Evolutionary conservation across 2,888 invertebrate genomes (phyloP), one percentile per base, ranked within the genome.

Genomic region (Drosophila stalkeri): DNA sequence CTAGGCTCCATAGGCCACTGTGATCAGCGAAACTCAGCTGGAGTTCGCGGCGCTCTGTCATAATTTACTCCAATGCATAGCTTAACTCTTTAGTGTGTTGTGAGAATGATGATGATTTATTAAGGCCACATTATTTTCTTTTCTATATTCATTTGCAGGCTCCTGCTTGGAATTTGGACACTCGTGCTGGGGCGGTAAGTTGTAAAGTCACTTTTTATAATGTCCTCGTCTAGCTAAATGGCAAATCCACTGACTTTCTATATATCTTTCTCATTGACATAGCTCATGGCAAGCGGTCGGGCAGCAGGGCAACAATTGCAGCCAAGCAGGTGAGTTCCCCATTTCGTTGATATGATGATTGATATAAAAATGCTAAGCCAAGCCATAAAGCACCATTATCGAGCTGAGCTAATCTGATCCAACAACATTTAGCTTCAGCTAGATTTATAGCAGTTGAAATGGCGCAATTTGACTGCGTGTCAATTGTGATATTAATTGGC

Each of bases 121-220:
- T 72, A 49, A 46, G 3, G 51, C 56, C 66, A 61, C 52, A 71
- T 73, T 55, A 57, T 82, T 86, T 23, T 46, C 23, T 27, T 20
- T 54, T 71, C 18, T 52, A 12, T 33, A 7, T 43, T 63, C 31
- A n/a, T 16, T 37, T 47, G 14, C 78, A 92, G 92, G 92, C 70
- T 92, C 92, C 74, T 92, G 92, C 56, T 70, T 92, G 83, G 92
- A 92, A 86, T 92, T 92, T 77, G 92, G 92, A 72, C 92, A 92
- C 71, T 92, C 92, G 4, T 92, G 92, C 72, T 92, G 92, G 92
- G 92, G 92, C 63, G 92, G 92, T 92, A 86, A 91, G 91, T 91
- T 37, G 1, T 9, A 51, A 27, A 52, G 27, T 49, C 14, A 43
- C 56, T 8, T 31, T 49, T 11, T 8, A 20, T 9, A 27, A 5